Conservation (phyloP, 1,140 invertebrate species). For the Araneus ventricosus region DNA sequence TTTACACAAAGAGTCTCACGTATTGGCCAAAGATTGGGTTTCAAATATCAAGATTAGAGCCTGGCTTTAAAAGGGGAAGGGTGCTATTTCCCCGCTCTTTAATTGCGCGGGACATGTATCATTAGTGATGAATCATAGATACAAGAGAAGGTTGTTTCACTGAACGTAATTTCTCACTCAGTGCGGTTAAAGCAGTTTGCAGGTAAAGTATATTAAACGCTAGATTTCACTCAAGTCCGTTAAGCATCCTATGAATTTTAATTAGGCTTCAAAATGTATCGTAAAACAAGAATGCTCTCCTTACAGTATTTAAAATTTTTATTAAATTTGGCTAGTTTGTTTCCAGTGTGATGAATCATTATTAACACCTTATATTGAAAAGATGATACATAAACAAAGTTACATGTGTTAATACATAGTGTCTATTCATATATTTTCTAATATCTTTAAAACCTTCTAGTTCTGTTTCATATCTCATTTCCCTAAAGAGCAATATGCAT, state of each 20-base stretch:
- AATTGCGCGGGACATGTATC: not conserved
- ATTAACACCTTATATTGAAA: too few species aligned
- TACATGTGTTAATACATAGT: too few species aligned
- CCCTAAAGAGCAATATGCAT: too few species aligned
- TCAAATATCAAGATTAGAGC: constrained; percentile 32
- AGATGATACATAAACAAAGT: too few species aligned
- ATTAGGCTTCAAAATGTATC: too few species aligned
- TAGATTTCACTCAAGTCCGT: not conserved
- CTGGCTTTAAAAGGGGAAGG: not conserved
- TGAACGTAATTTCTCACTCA: not conserved
- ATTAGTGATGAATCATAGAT: constrained; percentile 34
- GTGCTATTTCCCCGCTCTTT: not conserved
- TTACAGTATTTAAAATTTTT: too few species aligned
- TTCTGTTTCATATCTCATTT: too few species aligned
- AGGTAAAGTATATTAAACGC: not conserved
- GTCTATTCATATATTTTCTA: too few species aligned
- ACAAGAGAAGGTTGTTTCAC: not conserved
- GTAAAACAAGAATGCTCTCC: too few species aligned
- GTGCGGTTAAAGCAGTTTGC: not conserved
- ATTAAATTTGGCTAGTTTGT: too few species aligned
- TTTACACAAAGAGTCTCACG: constrained; percentile 8
- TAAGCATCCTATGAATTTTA: not conserved
- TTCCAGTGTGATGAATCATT: too few species aligned
- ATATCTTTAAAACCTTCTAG: too few species aligned
- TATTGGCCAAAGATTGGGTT: constrained; percentile 46